Conservation (phyloP, 1,140 invertebrate species). For the Pogonomyrmex barbatus region DNA sequence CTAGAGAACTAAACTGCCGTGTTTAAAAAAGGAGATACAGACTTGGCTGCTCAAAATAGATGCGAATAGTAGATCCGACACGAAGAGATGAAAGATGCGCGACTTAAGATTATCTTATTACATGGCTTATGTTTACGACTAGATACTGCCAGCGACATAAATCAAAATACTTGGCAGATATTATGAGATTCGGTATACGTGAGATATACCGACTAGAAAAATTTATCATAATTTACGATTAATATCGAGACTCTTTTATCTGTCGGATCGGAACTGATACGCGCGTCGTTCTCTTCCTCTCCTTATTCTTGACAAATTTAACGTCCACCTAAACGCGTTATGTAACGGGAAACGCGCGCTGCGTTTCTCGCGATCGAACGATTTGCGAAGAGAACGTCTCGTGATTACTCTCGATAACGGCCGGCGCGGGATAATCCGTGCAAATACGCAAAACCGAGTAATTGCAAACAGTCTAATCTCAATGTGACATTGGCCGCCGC, state of each 20-base stretch:
- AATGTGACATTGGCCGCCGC: constrained; percentile 81
- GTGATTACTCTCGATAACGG: constrained; percentile 65
- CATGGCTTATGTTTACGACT: constrained; percentile 19
- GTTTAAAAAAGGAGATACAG: constrained; percentile 1
- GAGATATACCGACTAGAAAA: constrained; percentile 9
- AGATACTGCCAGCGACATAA: constrained; percentile 29
- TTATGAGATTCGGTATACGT: constrained; percentile 14
- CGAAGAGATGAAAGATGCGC: constrained; percentile 32
- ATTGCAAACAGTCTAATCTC: constrained; percentile 82
- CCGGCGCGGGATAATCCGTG: constrained; percentile 76
- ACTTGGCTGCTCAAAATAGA: neutral
- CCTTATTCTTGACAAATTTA: constrained; percentile 30
- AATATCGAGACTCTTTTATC: constrained; percentile 1
- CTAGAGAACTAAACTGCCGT: neutral
- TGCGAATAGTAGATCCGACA: neutral
- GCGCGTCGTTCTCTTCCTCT: neutral
- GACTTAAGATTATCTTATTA: constrained; percentile 44
- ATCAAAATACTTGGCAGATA: constrained; percentile 48
- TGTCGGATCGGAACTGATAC: neutral
- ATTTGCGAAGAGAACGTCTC: constrained; percentile 49
- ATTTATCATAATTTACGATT: constrained; percentile 32
- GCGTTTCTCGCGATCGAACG: constrained; percentile 22
- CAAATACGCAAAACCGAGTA: constrained; percentile 77
- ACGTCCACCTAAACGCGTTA: constrained; percentile 21
- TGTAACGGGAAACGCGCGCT: constrained; percentile 38